These are phyloP conservation scores for Diaprepes abbreviatus DNA, from an alignment of 2,888 invertebrate species.

Conservation along the genomic window DNA sequence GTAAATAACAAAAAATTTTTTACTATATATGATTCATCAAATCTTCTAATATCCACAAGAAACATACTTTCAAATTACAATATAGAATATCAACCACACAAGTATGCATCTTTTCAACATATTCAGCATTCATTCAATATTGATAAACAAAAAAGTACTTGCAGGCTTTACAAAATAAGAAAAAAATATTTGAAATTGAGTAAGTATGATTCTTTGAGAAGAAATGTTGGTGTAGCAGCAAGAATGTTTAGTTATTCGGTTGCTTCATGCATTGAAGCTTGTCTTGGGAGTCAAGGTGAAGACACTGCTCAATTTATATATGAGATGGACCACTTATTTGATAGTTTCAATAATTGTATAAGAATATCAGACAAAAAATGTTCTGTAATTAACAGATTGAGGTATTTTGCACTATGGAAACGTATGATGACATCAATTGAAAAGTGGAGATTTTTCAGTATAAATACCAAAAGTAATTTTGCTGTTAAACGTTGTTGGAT, in stretches of 20 bases:
- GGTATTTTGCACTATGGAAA: too few species aligned
- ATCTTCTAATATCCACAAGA: background rate
- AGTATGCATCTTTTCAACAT: background rate
- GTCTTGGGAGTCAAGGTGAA: background rate
- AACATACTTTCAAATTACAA: background rate
- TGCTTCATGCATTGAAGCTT: background rate
- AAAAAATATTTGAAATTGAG: background rate
- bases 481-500: too few species aligned
- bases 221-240: background rate
- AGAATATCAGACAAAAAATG: too few species aligned
- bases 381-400: too few species aligned
- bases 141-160: background rate
- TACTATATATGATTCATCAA: background rate
- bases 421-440: too few species aligned
- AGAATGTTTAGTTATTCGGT: background rate
- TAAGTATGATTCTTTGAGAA: background rate
- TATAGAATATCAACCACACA: background rate
- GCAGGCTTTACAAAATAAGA: background rate
- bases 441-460: too few species aligned
- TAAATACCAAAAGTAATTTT: too few species aligned
- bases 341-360: conserved; percentile 5
- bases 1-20: background rate
- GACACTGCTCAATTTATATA: background rate
- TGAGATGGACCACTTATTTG: background rate
- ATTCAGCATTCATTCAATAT: background rate